phyloP scores from a whole-genome alignment of 2,113 vertebrate genomes.

The Dromas ardeola region DNA sequence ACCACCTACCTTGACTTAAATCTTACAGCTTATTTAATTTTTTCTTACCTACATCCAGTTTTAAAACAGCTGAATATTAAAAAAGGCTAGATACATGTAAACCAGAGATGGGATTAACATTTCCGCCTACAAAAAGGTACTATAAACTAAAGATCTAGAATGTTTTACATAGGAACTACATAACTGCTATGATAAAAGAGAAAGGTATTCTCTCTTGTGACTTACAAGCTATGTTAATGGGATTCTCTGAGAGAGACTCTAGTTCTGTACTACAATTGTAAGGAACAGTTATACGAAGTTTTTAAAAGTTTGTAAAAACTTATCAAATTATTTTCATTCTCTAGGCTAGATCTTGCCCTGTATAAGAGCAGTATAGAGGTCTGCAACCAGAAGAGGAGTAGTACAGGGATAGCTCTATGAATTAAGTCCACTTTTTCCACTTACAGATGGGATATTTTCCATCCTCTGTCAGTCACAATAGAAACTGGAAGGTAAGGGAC shows the following conservation, averaged over 20 bases:
- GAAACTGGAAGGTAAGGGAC: neutral
- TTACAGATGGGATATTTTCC: neutral
- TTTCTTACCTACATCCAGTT: neutral
- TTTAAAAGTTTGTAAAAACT: neutral
- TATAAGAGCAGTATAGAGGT: neutral
- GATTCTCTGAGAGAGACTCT: neutral
- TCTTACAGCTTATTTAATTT: neutral
- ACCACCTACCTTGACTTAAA: neutral
- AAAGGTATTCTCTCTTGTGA: neutral
- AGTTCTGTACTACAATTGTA: neutral
- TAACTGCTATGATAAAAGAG: neutral
- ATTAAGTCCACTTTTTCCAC: neutral
- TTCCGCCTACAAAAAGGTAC: neutral
- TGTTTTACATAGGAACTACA: neutral
- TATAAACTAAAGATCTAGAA: neutral
- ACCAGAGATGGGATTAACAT: neutral
- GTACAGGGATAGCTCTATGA: neutral
- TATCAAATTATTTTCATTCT: neutral
- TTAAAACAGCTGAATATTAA: neutral
- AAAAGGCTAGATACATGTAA: neutral
- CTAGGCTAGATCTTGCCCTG: neutral
- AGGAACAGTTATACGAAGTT: neutral
- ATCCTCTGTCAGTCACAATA: neutral
- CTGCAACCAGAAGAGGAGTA: neutral
- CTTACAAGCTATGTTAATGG: accelerated